Conservation (phyloP, 37 sponge, comb jelly and placozoan genomes). For the Bolinopsis microptera region DNA sequence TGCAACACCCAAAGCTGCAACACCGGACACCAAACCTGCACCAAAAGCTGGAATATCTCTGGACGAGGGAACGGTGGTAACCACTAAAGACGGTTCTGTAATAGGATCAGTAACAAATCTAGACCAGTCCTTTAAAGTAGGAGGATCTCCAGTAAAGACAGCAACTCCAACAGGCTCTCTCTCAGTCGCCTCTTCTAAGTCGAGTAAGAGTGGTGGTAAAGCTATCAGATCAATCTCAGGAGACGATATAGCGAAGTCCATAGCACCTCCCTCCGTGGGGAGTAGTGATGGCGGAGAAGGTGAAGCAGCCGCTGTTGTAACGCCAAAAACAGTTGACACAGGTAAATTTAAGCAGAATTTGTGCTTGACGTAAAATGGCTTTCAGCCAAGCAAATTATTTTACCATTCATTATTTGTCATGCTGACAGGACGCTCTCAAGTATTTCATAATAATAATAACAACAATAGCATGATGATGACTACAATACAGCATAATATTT, state of each 20-base stretch:
- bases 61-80: neutral
- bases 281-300: neutral
- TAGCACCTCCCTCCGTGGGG: slow-evolving; percentile 1
- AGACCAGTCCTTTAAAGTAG: neutral
- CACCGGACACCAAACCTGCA: neutral
- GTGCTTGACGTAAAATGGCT: too few relatives aligned
- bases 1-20: neutral
- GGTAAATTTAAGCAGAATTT: too few relatives aligned
- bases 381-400: too few relatives aligned
- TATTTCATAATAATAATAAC: too few relatives aligned
- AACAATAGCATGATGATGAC: too few relatives aligned
- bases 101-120: neutral
- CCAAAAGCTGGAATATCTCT: neutral
- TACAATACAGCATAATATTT: neutral
- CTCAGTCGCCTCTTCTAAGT: neutral
- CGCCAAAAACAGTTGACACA: neutral
- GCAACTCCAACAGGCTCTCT: neutral
- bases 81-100: slow-evolving; percentile 21
- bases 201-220: neutral
- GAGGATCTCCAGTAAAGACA: neutral
- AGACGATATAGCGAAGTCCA: neutral
- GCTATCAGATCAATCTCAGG: neutral
- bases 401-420: too few relatives aligned
- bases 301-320: neutral
- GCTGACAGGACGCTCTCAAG: too few relatives aligned